Evolutionary conservation across 2,797 vertebrate species (phyloP), one percentile per base, ranked within the genome.

Genomic region (Oryzias dopingdopingensis): DNA sequence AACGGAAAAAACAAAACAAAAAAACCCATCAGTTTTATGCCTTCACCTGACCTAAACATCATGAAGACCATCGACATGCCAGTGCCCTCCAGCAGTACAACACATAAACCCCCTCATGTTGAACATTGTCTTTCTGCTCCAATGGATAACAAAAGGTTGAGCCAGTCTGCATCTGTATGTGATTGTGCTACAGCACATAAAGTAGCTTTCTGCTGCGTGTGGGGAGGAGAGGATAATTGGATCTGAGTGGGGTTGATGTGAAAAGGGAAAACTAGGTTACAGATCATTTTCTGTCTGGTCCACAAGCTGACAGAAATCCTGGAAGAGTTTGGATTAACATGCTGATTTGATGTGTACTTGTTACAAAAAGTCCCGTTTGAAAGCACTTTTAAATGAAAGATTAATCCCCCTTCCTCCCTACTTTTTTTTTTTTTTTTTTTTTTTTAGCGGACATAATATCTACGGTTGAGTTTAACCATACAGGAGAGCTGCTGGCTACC

Each of bases 391-490:
- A 37, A 29, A 20, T 65, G 45, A 20, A 45, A 44, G 14, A 46
- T 49, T 55, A 42, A 54, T 67, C 20, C 45, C 1, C 13, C 14
- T 48, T 46, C 43, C 6, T 49, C 22, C 62, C 6, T 10, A 56
- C 2, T 70, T 42, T 23, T 22, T 37, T 29, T 14, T 40, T 49
- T 22, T 55, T 10, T 56, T 62, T 68, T 15, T 22, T 55, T 13
- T 56, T 62, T 68, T 15, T 76, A 85, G 97, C 97, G 56, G 97
- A 99, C 89, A 98, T 99, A 89, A 99, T 99, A 89, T 99, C 96
- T 69, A 99, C 97, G 17, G 96, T 99, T 90, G 96, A 99, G 90
- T 99, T 99, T 86, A 99, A 98, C 91, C 95, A 98, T 93, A 98
- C 96, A 89, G 97, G 97, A 89, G 96, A 99, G 91, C 92, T 99